Conservation (phyloP, 2,888 invertebrate species). For the Hirtodrosophila cameraria region DNA sequence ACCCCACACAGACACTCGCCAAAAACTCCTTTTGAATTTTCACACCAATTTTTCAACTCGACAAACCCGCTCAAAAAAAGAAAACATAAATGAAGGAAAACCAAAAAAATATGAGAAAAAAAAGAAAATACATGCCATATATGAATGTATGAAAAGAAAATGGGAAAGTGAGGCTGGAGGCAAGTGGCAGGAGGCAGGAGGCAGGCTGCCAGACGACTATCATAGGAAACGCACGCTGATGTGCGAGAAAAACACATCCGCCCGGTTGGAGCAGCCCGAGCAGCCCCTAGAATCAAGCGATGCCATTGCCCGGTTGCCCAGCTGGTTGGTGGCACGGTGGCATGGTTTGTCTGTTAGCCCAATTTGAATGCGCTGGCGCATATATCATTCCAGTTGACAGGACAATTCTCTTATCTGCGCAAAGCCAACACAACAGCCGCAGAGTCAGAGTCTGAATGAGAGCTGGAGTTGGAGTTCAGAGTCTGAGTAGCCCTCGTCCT, state of each 20-base stretch:
- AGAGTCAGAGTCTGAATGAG: constrained; percentile 26
- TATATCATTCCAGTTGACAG: constrained; percentile 89
- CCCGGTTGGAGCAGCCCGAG: constrained; percentile 43
- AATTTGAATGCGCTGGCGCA: constrained; percentile 85
- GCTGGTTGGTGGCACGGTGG: constrained; percentile 28
- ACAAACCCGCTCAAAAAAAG: constrained; percentile 66
- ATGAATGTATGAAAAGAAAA: constrained; percentile 37
- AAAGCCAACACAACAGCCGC: constrained; percentile 84
- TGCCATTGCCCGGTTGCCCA: constrained; percentile 20
- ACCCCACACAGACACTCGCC: constrained; percentile 71
- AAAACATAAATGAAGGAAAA: constrained; percentile 14
- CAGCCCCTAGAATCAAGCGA: constrained; percentile 17
- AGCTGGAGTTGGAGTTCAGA: constrained; percentile 8
- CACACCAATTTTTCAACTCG: constrained; percentile 82
- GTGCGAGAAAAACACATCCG: constrained; percentile 80
- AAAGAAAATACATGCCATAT: constrained; percentile 46
- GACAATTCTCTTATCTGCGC: constrained; percentile 88
- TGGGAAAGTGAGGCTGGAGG: neutral
- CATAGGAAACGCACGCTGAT: constrained; percentile 80
- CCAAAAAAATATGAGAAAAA: constrained; percentile 52
- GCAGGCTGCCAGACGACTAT: constrained; percentile 54
- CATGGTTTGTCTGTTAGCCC: constrained; percentile 81
- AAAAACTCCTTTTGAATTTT: constrained; percentile 82
- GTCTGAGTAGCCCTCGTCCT: constrained; percentile 10
- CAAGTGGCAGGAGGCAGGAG: neutral